Evolutionary conservation across 2,797 vertebrate genomes (phyloP), one percentile per base, ranked within the genome.

Genomic region (Sebastes variabilis): DNA sequence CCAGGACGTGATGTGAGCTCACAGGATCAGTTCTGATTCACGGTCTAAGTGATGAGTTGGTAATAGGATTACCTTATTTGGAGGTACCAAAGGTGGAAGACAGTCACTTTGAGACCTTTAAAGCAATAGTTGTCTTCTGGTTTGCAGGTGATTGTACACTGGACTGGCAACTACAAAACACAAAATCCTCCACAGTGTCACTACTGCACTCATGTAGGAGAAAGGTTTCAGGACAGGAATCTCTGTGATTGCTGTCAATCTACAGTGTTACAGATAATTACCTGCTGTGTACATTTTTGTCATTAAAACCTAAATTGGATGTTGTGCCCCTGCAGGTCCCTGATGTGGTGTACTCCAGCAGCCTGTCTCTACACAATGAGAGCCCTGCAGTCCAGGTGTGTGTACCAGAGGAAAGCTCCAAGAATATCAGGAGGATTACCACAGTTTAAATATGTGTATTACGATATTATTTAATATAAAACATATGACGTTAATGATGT

Each of bases 311-410:
- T 42, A 10, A 66, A 71, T 75, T 1, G 54, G 49, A 38, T 32
- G 54, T 0, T 80, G 16, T 85, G n/a, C 62, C 32, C 22, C 86
- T 94, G 93, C 87, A 95, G 94, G 89, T 88, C 52, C 93, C 92
- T 75, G 92, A 94, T 80, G 85, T 92, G 0, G 86, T 91, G 54
- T 74, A 78, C 29, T 88, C 81, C 46, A 88, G 83, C 65, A 88
- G 25, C 72, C 42, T 22, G 10, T 89, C 88, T 61, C 62, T 84
- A 30, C 83, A 83, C 66, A 72, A 10, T 24, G 83, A 88, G n/a
- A 85, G 29, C 24, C 79, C 71, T 52, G 46, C 46, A 24, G 22
- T 32, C 25, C 82, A 85, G 58, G 65, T 30, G n/a, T 65, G 38
- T 75, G 4, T 58, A 12, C 32, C 71, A 24, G 79, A 89, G 34